phyloP scores from a whole-genome alignment of 2,113 vertebrate genomes.

The Globicephala melas region DNA sequence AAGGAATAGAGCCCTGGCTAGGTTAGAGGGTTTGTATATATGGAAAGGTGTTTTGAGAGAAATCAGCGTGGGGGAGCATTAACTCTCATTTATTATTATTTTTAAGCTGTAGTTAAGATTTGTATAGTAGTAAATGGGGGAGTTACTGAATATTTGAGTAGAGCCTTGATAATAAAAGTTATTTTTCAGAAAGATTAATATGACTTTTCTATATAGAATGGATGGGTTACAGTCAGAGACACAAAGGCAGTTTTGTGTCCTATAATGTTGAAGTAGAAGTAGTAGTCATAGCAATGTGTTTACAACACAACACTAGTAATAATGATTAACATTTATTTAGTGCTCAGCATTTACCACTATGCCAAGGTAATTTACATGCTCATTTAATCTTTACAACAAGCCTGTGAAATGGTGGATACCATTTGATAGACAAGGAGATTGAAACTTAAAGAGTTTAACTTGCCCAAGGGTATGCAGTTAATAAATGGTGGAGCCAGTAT shows the following conservation, averaged over 20 bases:
- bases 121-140: not conserved
- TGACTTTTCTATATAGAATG: not conserved
- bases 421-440: not conserved
- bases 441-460: not conserved
- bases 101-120: not conserved
- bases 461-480: not conserved
- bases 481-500: not conserved
- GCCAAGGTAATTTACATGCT: not conserved
- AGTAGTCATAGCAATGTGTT: not conserved
- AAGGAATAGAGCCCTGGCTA: not conserved
- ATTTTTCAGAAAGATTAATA: not conserved
- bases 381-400: not conserved
- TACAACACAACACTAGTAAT: not conserved
- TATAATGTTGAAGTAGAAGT: not conserved
- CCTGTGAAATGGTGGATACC: not conserved
- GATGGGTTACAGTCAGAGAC: not conserved
- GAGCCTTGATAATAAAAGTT: not conserved
- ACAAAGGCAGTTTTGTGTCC: not conserved
- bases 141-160: conserved; percentile 4
- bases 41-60: not conserved
- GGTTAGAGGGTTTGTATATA: not conserved
- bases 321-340: not conserved
- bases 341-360: not conserved
- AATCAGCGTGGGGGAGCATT: not conserved
- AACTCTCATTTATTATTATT: not conserved